phyloP scores from a whole-genome alignment of 2,113 vertebrate species.

The Suncus etruscus region DNA sequence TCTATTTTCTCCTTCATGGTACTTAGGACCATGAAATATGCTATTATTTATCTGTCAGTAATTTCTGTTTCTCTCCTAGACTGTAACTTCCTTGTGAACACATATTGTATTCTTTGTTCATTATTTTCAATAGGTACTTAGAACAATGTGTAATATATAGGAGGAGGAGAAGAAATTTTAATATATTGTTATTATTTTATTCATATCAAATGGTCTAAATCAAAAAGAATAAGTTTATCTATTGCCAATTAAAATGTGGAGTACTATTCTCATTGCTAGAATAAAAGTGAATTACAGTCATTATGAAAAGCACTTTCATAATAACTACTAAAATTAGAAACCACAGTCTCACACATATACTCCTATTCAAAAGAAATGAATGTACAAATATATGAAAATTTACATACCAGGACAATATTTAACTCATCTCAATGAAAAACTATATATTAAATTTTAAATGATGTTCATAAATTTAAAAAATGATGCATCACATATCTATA shows the following conservation, averaged over 20 bases:
- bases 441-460: background rate
- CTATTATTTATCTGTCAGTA: background rate
- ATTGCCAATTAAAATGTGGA: background rate
- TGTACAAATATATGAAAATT: background rate
- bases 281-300: background rate
- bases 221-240: background rate
- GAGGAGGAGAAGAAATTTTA: background rate
- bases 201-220: background rate
- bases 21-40: background rate
- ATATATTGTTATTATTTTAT: background rate
- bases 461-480: background rate
- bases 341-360: background rate
- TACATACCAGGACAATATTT: background rate
- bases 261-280: background rate
- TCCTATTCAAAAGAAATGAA: constrained; percentile 17
- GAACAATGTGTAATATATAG: background rate
- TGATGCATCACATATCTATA: background rate
- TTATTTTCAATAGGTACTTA: background rate
- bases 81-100: background rate
- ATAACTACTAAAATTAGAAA: background rate
- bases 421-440: background rate
- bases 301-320: constrained; percentile 25
- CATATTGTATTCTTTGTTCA: background rate
- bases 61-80: background rate
- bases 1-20: constrained; percentile 1